Base-by-base conservation (phyloP, 1,140 invertebrate species). In the Subanguina moxae region DNA sequence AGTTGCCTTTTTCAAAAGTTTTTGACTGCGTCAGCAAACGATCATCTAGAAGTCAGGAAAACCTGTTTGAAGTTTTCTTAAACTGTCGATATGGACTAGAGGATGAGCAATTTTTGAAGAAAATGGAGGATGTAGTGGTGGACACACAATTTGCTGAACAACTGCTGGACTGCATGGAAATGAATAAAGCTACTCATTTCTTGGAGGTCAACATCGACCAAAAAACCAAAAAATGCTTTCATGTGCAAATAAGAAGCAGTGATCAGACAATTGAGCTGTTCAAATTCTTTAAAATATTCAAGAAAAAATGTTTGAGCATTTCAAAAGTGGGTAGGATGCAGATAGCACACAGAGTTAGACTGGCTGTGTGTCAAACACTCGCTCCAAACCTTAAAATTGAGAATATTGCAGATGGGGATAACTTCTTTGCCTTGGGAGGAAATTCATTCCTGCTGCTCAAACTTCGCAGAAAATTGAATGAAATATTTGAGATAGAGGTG, bases 61-160 rank as follows among this genome's bases (percentile, higher is more conserved):
- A 52, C 11, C 23, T 48, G 15, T 68, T 68, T 42, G 38, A 68
- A 21, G 63, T 68, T 23, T 68, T 52, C 28, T 13, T 68, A 1
- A 68, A 68, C 27, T 68, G 67, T 43, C 62, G 67, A 21, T 68
- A 68, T 57, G 45, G 32, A 27, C 23, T 68, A 27, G 67, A 68
- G 38, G 62, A 42, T 5, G 65, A 67, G 42, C 19, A 23, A 17
- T 23, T 13, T 17, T 30, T 64, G 30, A 48, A 21, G 8, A 9
- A 45, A 46, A 28, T 27, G 42, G 17, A 23, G 19, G 32, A 43
- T 19, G 59, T 15, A 19, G n/a, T 64, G 15, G 1, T 45, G 15
- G 19, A 64, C 8, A 5, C 7, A 21, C 11, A 65, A 21, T 65
- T 19, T 21, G 43, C 64, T 11, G 17, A 25, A 32, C 38, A 28